Percentiles rank a stretch among this genome's conserved stretches.
Conservation (phyloP, 2,113 vertebrate genomes). For the Eira barbara region DNA sequence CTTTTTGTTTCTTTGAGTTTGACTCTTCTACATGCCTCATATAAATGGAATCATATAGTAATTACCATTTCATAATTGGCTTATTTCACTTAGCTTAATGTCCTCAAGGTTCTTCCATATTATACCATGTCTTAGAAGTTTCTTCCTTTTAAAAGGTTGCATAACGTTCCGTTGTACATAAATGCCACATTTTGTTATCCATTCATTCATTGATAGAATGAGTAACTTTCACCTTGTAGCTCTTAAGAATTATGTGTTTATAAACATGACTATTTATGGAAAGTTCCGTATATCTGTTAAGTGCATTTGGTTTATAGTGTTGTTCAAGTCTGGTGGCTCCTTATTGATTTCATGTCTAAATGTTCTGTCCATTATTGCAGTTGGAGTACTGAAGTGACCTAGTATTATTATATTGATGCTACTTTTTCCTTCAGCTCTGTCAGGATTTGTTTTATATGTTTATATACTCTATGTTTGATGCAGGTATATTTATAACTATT, state of each 20-base stretch:
- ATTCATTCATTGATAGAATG: not conserved
- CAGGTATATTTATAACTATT: not conserved
- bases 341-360: not conserved
- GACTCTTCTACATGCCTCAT: not conserved
- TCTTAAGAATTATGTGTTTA: not conserved
- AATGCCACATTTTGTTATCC: not conserved
- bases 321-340: not conserved
- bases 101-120: not conserved
- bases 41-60: not conserved
- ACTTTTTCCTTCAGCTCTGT: not conserved
- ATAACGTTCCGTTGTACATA: not conserved
- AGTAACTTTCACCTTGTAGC: not conserved
- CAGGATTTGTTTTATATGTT: not conserved
- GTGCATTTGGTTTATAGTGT: not conserved
- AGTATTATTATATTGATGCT: not conserved
- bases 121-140: not conserved
- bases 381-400: not conserved
- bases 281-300: not conserved
- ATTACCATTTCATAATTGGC: not conserved
- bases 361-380: not conserved
- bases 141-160: not conserved
- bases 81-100: not conserved
- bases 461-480: not conserved
- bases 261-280: not conserved
- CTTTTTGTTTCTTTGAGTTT: not conserved